Percentiles rank a stretch among this genome's conserved stretches.
Conservation (phyloP, 2,113 vertebrate species). For the Heloderma charlesbogerti region DNA sequence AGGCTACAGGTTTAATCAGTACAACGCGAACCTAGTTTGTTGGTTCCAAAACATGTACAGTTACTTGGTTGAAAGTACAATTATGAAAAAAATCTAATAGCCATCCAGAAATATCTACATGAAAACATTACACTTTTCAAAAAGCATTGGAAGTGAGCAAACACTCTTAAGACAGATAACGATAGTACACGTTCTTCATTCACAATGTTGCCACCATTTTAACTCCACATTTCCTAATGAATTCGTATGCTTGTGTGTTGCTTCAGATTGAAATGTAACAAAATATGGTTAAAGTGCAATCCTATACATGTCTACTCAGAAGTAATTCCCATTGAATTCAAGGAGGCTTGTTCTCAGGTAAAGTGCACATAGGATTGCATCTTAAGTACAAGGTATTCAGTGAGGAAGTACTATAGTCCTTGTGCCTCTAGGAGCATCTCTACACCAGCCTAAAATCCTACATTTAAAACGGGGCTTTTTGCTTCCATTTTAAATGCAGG, state of each 20-base stretch:
- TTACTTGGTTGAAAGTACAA: background rate
- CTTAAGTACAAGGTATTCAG: background rate
- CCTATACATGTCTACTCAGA: background rate
- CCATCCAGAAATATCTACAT: too few relatives aligned
- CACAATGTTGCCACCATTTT: background rate
- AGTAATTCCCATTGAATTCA: background rate
- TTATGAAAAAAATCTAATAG: background rate
- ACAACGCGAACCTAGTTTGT: background rate
- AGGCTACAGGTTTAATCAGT: background rate
- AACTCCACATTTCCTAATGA: background rate
- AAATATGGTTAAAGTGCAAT: background rate
- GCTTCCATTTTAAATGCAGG: too few relatives aligned
- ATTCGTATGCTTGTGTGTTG: background rate
- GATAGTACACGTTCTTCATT: background rate
- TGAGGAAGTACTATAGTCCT: background rate
- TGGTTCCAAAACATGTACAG: background rate
- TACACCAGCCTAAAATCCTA: too few relatives aligned
- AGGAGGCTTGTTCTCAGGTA: background rate
- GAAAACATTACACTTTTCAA: too few relatives aligned
- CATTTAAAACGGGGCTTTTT: too few relatives aligned
- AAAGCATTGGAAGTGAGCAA: too few relatives aligned
- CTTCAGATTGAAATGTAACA: background rate
- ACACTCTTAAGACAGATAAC: background rate
- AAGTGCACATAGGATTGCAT: background rate
- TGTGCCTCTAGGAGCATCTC: background rate